Evolutionary conservation across 2,113 vertebrate genomes (phyloP).

Genomic region (Dipodomys ordii): DNA sequence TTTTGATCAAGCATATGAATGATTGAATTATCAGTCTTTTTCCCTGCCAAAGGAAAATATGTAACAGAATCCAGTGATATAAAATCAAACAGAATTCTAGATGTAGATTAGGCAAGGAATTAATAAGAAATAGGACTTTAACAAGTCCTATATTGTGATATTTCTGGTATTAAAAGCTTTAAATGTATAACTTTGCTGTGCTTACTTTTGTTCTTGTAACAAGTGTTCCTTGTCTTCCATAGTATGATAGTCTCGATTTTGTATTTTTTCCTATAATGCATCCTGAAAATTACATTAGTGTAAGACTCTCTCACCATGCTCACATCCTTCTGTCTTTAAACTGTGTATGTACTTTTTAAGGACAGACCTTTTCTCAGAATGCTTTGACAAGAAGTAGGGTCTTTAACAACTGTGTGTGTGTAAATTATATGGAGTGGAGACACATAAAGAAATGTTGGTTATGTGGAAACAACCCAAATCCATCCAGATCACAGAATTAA

Average conservation of each 20-base stretch:
- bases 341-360: neutral
- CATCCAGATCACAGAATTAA: neutral
- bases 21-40: neutral
- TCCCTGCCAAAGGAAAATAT: neutral
- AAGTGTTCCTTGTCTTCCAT: neutral
- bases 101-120: neutral
- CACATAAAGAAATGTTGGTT: neutral
- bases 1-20: neutral
- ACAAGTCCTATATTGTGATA: neutral
- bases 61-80: neutral
- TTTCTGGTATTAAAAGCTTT: conserved; percentile 54
- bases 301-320: neutral
- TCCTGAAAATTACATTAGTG: neutral
- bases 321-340: neutral
- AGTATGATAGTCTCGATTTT: too few relatives aligned
- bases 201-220: conserved; percentile 2
- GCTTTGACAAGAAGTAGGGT: conserved; percentile 8
- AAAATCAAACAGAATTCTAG: conserved; percentile 31
- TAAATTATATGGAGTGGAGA: neutral
- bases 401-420: neutral
- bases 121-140: neutral
- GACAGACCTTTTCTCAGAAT: neutral
- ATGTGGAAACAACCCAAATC: neutral
- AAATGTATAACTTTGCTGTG: neutral
- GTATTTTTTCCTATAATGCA: neutral